These are phyloP conservation scores for Meloidogyne floridensis DNA, from an alignment of 1,140 invertebrate genomes.

Conservation along the genomic window DNA sequence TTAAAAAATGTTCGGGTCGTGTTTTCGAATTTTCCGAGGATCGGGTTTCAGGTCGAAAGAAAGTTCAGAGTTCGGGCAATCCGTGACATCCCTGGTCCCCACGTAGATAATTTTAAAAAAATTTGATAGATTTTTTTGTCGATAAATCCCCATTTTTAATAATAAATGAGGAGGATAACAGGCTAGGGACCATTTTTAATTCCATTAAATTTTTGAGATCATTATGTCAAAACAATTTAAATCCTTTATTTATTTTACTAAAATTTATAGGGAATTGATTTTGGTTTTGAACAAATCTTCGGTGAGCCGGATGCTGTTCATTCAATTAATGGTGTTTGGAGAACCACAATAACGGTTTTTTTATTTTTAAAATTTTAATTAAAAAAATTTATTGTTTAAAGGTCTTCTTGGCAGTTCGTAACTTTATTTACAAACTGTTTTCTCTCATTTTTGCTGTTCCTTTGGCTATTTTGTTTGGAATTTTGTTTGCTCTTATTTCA, in stretches of 20 bases:
- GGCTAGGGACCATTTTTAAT: no score
- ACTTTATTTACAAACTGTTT: conserved; percentile 61
- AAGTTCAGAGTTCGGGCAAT: no score
- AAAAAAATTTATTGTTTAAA: not conserved
- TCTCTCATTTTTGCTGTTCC: conserved; percentile 34
- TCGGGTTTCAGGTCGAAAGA: no score
- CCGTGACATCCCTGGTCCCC: no score
- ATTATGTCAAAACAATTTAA: not conserved
- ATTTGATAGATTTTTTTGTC: no score
- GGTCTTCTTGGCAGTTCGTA: conserved; percentile 9
- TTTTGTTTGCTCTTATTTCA: conserved; percentile 41
- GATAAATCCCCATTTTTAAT: no score
- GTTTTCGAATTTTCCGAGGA: no score
- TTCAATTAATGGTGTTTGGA: conserved; percentile 68
- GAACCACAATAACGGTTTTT: conserved; percentile 67
- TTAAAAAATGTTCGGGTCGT: no score
- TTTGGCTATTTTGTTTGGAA: conserved; percentile 30
- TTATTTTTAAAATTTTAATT: conserved; percentile 66
- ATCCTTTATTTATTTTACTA: no score
- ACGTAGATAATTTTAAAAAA: no score
- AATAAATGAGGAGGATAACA: no score
- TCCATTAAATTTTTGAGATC: no score
- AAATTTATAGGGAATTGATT: conserved; percentile 52
- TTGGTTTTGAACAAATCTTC: conserved; percentile 69
- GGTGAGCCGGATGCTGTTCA: conserved; percentile 69